A percentile compares a stretch with the other conserved stretches of the same genome.
Evolutionary conservation across 2,113 vertebrate genomes (phyloP).

Genomic region (Aleadryas rufinucha): DNA sequence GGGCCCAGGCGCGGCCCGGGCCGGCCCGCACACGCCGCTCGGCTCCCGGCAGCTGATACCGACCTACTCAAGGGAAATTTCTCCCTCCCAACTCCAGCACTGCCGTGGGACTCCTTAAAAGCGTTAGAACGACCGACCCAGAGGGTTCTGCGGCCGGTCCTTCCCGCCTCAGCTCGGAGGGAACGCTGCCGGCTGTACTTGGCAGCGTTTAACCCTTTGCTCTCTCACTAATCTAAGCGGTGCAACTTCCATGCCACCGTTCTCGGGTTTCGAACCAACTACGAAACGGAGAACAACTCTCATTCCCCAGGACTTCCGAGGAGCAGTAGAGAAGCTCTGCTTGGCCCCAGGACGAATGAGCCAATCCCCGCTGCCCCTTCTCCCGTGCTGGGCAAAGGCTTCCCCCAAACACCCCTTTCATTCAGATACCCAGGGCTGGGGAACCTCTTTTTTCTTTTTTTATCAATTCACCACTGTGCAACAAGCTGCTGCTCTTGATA

Average conservation of each 20-base stretch:
- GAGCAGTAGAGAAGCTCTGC: background rate
- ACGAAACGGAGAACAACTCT: background rate
- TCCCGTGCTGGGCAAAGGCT: background rate
- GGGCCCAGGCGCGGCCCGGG: background rate
- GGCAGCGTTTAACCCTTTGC: background rate
- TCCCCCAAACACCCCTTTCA: background rate
- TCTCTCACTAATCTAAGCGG: background rate
- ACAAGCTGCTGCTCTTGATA: background rate
- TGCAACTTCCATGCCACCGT: background rate
- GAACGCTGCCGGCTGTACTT: background rate
- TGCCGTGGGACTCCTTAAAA: background rate
- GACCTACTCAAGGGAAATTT: background rate
- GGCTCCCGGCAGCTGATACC: background rate
- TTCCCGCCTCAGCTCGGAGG: background rate
- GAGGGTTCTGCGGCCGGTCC: background rate
- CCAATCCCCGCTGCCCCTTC: fast-evolving
- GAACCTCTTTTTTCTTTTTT: background rate
- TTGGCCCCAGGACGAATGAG: fast-evolving
- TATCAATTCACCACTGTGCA: background rate
- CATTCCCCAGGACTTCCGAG: background rate
- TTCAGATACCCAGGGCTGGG: background rate
- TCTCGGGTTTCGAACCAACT: background rate
- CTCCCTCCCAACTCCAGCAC: background rate
- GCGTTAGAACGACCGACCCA: background rate
- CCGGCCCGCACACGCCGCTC: slow-evolving; percentile 24